phyloP scores from a whole-genome alignment of 1,140 invertebrate species.

The Ceratina calcarata region DNA sequence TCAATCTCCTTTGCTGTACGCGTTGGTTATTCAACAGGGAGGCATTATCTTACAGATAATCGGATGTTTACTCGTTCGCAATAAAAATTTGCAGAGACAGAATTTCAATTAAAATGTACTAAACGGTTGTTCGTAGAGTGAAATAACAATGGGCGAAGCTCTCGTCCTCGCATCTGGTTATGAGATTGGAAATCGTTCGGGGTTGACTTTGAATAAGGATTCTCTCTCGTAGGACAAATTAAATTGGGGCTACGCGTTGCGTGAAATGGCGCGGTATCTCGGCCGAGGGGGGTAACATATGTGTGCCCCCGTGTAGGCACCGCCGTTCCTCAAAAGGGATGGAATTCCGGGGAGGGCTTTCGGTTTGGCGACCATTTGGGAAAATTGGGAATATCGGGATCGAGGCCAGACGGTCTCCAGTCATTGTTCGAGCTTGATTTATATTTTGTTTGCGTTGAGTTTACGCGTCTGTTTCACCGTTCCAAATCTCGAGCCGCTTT shows the following conservation, averaged over 20 bases:
- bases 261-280: conserved; percentile 71
- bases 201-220: conserved; percentile 28
- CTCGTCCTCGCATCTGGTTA: background rate
- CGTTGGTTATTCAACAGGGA: background rate
- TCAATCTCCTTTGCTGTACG: background rate
- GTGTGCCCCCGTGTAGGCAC: conserved; percentile 62
- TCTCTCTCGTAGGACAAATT: conserved; percentile 32
- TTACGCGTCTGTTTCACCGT: conserved; percentile 9
- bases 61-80: background rate
- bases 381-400: conserved; percentile 77
- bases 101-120: background rate
- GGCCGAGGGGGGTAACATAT: conserved; percentile 71
- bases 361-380: conserved; percentile 76
- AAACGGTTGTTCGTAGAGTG: too few relatives aligned
- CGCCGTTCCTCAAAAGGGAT: conserved; percentile 36
- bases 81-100: background rate
- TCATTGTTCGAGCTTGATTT: conserved; percentile 78
- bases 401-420: conserved; percentile 66
- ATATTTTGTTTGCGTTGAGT: conserved; percentile 75
- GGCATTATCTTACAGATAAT: background rate
- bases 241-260: conserved; percentile 62
- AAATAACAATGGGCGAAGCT: background rate
- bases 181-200: background rate
- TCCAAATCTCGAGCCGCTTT: background rate
- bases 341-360: conserved; percentile 25